Evolutionary conservation across 2,113 vertebrate genomes (phyloP), one percentile per base, ranked within the genome.

Genomic region (Callipepla squamata): DNA sequence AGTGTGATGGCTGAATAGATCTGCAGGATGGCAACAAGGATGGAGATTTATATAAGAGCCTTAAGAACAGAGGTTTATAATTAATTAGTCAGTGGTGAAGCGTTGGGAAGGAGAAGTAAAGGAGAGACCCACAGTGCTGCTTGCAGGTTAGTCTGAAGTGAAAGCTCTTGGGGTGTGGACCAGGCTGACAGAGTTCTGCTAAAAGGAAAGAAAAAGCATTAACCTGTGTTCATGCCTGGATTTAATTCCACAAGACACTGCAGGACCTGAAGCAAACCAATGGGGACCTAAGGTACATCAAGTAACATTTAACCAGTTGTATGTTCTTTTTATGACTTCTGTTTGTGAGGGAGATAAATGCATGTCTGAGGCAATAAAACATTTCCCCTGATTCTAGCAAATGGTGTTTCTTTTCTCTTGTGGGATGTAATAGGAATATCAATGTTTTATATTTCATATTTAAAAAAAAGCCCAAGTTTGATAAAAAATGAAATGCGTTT

Each of bases 241-340:
- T 96, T 96, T 96, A 96, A 96, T 96, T 95, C 91, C 88, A 94
- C 88, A 55, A 87, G 93, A 96, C 94, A 92, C 83, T 84, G 80
- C 89, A 93, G 89, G 86, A 94, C 90, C 93, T 77, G 93, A 82
- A 91, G 88, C 90, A 96, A 96, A 87, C 90, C 93, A 84, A 3
- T 78, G 79, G 95, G 86, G 97, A 95, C 87, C 95, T 85, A 91
- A 95, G 92, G 91, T 93, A 95, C 92, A 95, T 95, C 92, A 95
- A 92, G 91, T 93, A 95, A 97, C 90, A 96, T 96, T 96, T 96
- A 97, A 96, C 92, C 88, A 92, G 91, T 96, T 96, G 95, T 95
- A 96, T 96, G 93, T 94, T 96, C 95, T 95, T 97, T 96, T 97
- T 95, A 96, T 97, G 93, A 96, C 92, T 97, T 96, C 92, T 97